Evolutionary conservation across 2,888 invertebrate species (phyloP).

Genomic region (Stenchaetothrips biformis): DNA sequence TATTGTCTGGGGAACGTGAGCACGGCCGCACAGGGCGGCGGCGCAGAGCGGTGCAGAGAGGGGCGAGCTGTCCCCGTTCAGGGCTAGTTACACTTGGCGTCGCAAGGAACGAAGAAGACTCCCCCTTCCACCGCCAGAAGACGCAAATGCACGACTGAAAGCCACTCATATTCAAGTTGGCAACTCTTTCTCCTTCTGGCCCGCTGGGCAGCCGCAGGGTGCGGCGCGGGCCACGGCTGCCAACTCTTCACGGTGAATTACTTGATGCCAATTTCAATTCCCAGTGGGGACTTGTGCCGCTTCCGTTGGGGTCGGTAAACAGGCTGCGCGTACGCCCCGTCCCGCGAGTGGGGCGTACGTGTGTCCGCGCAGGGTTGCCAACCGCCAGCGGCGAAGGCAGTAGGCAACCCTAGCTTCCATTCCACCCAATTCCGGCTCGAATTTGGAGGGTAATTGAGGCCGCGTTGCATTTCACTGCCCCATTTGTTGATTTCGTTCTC

Average conservation of each 20-base stretch:
- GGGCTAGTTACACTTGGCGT: background rate
- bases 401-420: background rate
- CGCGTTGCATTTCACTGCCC: conserved; percentile 18
- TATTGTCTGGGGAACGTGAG: conserved; percentile 15
- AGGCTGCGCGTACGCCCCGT: too few species aligned
- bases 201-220: too few species aligned
- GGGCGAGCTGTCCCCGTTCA: background rate
- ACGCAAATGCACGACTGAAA: too few species aligned
- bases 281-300: background rate
- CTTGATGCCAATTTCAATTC: conserved; percentile 23
- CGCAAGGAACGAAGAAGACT: too few species aligned
- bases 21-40: background rate
- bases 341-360: background rate
- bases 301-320: too few species aligned
- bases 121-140: too few species aligned
- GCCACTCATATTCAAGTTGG: too few species aligned
- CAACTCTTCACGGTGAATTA: conserved; percentile 6
- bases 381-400: background rate
- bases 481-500: conserved; percentile 15
- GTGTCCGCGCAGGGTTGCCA: conserved; percentile 2
- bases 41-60: background rate
- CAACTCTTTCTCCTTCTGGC: too few species aligned
- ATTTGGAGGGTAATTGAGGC: background rate
- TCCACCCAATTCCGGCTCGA: conserved; percentile 19
- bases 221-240: background rate